Base-by-base conservation (phyloP, 1,140 invertebrate species). In the Batillaria attramentaria region DNA sequence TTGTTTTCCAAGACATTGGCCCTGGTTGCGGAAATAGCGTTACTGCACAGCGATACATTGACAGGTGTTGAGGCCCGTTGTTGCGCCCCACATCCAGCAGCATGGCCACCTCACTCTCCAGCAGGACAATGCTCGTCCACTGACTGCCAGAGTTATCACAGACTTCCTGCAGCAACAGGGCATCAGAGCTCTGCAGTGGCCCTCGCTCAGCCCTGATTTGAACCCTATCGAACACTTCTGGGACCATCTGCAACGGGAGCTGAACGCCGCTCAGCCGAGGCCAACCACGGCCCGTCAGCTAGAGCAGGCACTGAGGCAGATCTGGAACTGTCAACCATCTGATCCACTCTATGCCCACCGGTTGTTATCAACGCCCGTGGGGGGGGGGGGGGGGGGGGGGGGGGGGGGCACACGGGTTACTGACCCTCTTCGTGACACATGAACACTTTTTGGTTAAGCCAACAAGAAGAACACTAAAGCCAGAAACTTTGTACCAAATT, bases 1-100 rank as follows among this genome's bases (percentile, higher is more conserved):
- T 75, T 13, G 41, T 74, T 4, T 75, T 75, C 72, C 72, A 54
- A 57, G 50, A 0, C 46, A 18, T 75, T 50, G 43, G 43, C 46
- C 72, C 42, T 50, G 41, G 72, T 3, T 24, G 0, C n/a, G 72
- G 72, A 1, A 57, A 57, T 57, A 10, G 72, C 24, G 46, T 72
- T 28, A 72, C 69, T 4, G 39, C 69, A 24, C 2, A n/a, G 31
- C 69, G 69, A 33, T 33, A 66, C 65, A 2, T 66, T 37, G 65
- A 66, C 46, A 54, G 46, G 46, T 54, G 46, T 54, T 54, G 46
- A 54, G 46, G 46, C 46, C 46, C 46, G 2, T 54, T 54, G 46
- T 54, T 54, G 46, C n/a, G 46, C 46, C 46, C 46, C 46, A 54
- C 46, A 18, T 54, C 46, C 46, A 54, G 46, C 46, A 54, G 46